phyloP scores from a whole-genome alignment of 2,113 vertebrate genomes.

The Helogale parvula region DNA sequence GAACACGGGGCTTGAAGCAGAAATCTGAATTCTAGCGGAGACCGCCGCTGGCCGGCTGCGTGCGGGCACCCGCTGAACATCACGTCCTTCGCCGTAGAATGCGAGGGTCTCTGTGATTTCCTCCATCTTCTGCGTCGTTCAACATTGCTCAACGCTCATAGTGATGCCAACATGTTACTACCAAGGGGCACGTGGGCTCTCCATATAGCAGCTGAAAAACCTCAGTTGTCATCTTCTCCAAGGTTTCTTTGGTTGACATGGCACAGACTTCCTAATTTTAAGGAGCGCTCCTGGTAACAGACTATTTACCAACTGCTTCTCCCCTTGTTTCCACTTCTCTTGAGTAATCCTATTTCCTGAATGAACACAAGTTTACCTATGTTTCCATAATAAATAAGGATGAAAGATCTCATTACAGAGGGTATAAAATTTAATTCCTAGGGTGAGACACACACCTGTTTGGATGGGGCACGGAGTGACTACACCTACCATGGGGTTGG shows the following conservation, averaged over 20 bases:
- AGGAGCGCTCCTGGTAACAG: fast-evolving
- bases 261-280: fast-evolving
- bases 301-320: too few species aligned
- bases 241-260: neutral
- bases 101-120: neutral
- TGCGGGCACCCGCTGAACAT: fast-evolving
- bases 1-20: fast-evolving
- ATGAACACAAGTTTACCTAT: neutral
- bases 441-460: neutral
- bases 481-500: fast-evolving
- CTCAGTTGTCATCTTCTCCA: neutral
- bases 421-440: neutral
- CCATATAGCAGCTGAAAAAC: neutral
- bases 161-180: neutral
- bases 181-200: neutral
- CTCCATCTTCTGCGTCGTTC: neutral
- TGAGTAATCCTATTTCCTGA: neutral
- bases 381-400: neutral
- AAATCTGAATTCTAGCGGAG: neutral
- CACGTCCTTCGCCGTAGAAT: neutral
- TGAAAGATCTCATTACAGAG: neutral
- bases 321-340: neutral
- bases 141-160: neutral
- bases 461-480: fast-evolving
- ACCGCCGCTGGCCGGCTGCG: fast-evolving